Evolutionary conservation across 2,888 invertebrate species (phyloP).

Genomic region (Syritta pipiens): DNA sequence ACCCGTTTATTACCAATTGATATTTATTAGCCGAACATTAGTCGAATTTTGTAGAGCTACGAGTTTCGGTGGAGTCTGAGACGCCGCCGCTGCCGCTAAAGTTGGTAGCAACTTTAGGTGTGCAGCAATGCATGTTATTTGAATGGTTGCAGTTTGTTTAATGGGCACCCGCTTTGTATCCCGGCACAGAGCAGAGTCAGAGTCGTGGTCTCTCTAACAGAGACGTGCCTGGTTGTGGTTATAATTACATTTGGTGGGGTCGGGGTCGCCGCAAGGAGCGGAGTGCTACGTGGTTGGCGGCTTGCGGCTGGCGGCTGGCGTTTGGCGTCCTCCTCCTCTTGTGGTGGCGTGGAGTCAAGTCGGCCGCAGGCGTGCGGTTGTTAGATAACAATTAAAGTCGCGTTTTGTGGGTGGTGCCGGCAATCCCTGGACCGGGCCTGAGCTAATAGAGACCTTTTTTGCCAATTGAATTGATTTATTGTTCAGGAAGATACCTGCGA

Average conservation of each 20-base stretch:
- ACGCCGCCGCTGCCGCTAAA: conserved; percentile 32
- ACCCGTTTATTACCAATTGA: conserved; percentile 68
- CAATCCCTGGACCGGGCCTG: conserved; percentile 42
- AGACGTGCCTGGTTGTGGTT: conserved; percentile 18
- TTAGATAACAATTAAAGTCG: conserved; percentile 67
- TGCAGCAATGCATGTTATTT: conserved; percentile 70
- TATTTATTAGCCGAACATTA: conserved; percentile 69
- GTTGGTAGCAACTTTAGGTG: conserved; percentile 66
- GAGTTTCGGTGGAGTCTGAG: neutral
- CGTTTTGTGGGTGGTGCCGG: conserved; percentile 63
- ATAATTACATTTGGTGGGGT: conserved; percentile 24
- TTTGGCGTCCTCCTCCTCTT: no score
- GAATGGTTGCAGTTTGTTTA: conserved; percentile 68
- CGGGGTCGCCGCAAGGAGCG: neutral
- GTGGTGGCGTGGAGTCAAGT: conserved; percentile 31
- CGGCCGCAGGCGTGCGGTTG: conserved; percentile 49
- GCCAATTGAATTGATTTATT: conserved; percentile 63
- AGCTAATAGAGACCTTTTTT: conserved; percentile 67
- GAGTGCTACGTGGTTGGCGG: no score
- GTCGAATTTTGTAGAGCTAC: conserved; percentile 64
- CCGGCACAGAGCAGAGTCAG: neutral
- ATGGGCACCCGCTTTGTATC: conserved; percentile 66
- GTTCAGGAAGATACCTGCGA: conserved; percentile 53
- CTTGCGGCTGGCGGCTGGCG: no score
- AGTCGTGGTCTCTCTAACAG: conserved; percentile 7